These are phyloP conservation scores for Catharus ustulatus DNA, from an alignment of 2,797 vertebrate genomes.

Conservation along the genomic window DNA sequence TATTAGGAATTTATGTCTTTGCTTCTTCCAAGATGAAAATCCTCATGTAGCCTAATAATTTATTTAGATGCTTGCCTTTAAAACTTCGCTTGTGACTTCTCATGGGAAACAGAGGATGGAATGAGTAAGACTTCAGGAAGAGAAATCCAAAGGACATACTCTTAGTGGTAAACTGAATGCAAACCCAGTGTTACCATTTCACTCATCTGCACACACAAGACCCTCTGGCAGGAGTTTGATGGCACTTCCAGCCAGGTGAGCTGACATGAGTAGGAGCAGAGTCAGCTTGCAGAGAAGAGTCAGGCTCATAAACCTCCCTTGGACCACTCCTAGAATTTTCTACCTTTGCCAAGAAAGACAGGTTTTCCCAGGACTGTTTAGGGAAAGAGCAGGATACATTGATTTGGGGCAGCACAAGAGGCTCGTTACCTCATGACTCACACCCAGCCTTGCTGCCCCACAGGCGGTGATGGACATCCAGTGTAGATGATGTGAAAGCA, in stretches of 20 bases:
- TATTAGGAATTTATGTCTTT: conserved; percentile 17
- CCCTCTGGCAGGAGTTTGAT: neutral
- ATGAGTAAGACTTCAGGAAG: neutral
- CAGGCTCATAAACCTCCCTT: neutral
- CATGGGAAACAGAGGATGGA: neutral
- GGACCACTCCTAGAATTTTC: neutral
- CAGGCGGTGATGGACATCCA: neutral
- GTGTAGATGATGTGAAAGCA: neutral
- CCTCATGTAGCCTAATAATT: conserved; percentile 19
- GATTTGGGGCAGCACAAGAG: neutral
- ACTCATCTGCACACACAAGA: neutral
- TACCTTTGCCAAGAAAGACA: neutral
- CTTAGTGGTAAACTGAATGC: neutral
- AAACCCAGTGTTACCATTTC: neutral
- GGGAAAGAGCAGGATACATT: neutral
- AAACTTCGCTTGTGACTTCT: conserved; percentile 13
- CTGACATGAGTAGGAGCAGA: neutral
- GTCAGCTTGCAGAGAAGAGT: neutral
- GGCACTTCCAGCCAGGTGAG: neutral
- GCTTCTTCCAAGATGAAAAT: conserved; percentile 31
- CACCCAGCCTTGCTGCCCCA: neutral
- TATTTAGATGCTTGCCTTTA: neutral
- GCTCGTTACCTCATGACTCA: neutral
- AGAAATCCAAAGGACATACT: neutral
- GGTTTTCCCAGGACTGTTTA: neutral